phyloP scores from a whole-genome alignment of 2,113 vertebrate species.

The Zeus faber region DNA sequence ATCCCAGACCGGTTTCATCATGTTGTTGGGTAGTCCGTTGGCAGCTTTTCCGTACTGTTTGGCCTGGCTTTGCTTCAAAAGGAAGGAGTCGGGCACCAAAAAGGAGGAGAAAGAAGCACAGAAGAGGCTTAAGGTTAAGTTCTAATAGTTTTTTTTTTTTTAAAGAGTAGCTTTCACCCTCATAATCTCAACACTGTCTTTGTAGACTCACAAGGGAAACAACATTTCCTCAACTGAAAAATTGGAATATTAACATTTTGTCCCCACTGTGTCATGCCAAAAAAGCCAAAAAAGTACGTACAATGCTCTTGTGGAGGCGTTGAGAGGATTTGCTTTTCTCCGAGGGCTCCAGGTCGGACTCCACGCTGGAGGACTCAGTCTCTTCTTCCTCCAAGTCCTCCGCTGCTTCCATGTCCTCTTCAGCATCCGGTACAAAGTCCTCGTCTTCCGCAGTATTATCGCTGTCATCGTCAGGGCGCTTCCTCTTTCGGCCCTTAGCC shows the following conservation, averaged over 20 bases:
- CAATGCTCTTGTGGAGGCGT: not conserved
- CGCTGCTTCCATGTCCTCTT: conserved; percentile 65
- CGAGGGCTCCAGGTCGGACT: not conserved
- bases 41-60: conserved; percentile 54
- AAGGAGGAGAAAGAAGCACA: conserved; percentile 31
- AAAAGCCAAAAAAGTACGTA: conserved; percentile 15
- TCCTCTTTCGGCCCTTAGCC: conserved; percentile 60
- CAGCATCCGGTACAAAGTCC: conserved; percentile 79
- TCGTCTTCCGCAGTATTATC: conserved; percentile 62
- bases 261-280: not conserved
- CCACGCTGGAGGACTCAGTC: conserved; percentile 13
- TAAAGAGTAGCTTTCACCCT: too few species aligned
- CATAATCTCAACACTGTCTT: too few species aligned
- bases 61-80: conserved; percentile 53
- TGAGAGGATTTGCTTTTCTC: not conserved
- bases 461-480: conserved; percentile 8
- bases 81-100: too few species aligned
- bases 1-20: conserved; percentile 78
- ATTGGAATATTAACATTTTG: too few species aligned
- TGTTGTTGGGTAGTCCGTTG: conserved; percentile 75
- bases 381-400: conserved; percentile 66
- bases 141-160: too few species aligned
- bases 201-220: too few species aligned
- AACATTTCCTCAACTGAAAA: too few species aligned
- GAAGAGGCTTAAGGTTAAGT: too few species aligned